phyloP scores from a whole-genome alignment of 2,888 invertebrate species.

The Cetonia aurata region DNA sequence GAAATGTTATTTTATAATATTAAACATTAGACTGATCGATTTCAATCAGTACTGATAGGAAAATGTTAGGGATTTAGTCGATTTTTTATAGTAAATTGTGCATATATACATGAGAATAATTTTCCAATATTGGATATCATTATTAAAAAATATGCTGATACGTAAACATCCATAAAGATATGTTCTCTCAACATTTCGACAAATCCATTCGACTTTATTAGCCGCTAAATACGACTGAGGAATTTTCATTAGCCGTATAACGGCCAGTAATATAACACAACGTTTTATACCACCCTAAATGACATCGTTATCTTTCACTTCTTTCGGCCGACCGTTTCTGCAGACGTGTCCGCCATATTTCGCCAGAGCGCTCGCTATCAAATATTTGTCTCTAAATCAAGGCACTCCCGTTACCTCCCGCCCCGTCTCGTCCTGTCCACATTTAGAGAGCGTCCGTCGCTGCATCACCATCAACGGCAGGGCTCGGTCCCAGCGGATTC shows the following conservation, averaged over 20 bases:
- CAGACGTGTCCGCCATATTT: conserved; percentile 20
- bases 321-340: not conserved
- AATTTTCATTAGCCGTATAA: conserved; percentile 37
- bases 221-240: conserved; percentile 9
- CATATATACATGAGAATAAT: no score
- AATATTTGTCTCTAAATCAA: conserved; percentile 39
- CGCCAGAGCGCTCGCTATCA: conserved; percentile 23
- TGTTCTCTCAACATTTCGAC: not conserved
- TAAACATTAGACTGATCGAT: no score
- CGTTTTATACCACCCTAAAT: conserved; percentile 14
- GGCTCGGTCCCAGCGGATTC: conserved; percentile 10
- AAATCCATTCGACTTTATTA: conserved; percentile 22
- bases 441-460: no score
- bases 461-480: not conserved
- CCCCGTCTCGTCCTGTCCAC: conserved; percentile 1
- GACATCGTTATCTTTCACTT: conserved; percentile 28
- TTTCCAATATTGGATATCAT: no score
- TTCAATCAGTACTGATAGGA: no score
- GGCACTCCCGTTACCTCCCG: conserved; percentile 4
- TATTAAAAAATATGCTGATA: not conserved
- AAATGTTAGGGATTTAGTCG: no score
- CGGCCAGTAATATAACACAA: conserved; percentile 21
- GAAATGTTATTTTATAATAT: no score
- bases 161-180: conserved; percentile 4
- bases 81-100: no score